Conservation (phyloP, 92 coral and sea anemone genomes). For the Phenganax marumi region DNA sequence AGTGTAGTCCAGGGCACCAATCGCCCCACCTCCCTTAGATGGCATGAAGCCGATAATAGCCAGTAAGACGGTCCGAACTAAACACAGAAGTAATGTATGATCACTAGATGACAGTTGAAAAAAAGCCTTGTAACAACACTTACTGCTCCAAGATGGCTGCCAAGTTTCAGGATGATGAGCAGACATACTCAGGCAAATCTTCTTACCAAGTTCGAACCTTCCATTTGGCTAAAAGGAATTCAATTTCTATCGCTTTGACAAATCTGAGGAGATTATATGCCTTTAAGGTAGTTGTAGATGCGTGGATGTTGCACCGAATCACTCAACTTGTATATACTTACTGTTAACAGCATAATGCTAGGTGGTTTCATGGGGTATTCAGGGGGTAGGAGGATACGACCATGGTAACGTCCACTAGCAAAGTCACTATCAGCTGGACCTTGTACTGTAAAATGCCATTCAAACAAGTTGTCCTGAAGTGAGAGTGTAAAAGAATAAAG, state of each 20-base stretch:
- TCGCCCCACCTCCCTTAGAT: conserved; percentile 96
- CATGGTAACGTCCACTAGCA: conserved; percentile 98
- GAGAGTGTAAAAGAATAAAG: neutral
- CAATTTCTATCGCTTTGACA: neutral
- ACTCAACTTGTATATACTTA: conserved; percentile 45
- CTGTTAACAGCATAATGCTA: conserved; percentile 93
- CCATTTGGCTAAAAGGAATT: conserved; percentile 80
- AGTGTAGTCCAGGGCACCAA: conserved; percentile 93
- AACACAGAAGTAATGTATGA: neutral
- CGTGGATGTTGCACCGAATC: neutral
- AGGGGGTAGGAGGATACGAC: conserved; percentile 89
- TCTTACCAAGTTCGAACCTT: conserved; percentile 87
- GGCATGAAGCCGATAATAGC: conserved; percentile 99
- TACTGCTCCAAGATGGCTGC: conserved; percentile 99
- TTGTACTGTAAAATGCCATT: conserved; percentile 98
- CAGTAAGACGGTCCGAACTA: conserved; percentile 95
- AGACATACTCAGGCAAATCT: conserved; percentile 96
- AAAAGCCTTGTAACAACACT: conserved; percentile 37
- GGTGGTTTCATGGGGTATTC: conserved; percentile 99
- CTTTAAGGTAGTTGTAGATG: too few species aligned
- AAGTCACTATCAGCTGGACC: conserved; percentile 98
- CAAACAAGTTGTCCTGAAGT: conserved; percentile 89
- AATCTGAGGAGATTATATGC: too few species aligned
- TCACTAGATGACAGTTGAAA: neutral
- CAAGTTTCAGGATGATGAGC: conserved; percentile 99